Conservation (phyloP, 2,113 vertebrate genomes). For the Apodemus sylvaticus region DNA sequence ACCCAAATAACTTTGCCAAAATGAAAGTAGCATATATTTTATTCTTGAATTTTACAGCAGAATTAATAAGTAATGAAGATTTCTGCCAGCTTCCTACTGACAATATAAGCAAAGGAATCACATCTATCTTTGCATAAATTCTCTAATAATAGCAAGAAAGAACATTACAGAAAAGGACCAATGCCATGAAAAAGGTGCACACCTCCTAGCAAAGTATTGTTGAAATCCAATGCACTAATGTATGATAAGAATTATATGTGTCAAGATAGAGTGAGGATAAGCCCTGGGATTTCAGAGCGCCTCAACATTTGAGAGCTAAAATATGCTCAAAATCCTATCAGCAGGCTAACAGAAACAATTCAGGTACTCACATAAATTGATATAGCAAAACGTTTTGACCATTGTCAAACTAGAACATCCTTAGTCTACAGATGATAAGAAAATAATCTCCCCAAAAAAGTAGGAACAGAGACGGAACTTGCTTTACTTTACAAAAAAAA, state of each 20-base stretch:
- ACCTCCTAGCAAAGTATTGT: not conserved
- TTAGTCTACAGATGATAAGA: too few species aligned
- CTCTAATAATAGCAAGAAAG: not conserved
- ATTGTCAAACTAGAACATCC: too few species aligned
- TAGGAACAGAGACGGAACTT: too few species aligned
- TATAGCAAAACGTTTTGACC: not conserved
- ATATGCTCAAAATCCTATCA: not conserved
- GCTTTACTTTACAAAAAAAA: too few species aligned
- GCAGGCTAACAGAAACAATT: not conserved
- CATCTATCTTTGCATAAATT: not conserved
- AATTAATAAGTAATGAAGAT: not conserved
- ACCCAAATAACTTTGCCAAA: not conserved
- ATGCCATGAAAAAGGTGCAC: not conserved
- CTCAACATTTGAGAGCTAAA: not conserved
- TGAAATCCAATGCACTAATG: not conserved
- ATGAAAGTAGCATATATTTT: not conserved
- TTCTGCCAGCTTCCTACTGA: not conserved
- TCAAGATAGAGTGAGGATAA: not conserved
- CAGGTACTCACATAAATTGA: not conserved
- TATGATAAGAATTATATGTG: not conserved
- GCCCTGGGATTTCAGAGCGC: not conserved
- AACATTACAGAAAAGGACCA: not conserved
- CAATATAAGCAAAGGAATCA: not conserved
- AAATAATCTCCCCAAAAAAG: too few species aligned
- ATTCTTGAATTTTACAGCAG: not conserved